A percentile compares a stretch with the other conserved stretches of the same genome.
These are phyloP conservation scores for Mastigias papua DNA, from an alignment of 30 jellyfish, hydroid and myxozoan species.

Conservation along the genomic window DNA sequence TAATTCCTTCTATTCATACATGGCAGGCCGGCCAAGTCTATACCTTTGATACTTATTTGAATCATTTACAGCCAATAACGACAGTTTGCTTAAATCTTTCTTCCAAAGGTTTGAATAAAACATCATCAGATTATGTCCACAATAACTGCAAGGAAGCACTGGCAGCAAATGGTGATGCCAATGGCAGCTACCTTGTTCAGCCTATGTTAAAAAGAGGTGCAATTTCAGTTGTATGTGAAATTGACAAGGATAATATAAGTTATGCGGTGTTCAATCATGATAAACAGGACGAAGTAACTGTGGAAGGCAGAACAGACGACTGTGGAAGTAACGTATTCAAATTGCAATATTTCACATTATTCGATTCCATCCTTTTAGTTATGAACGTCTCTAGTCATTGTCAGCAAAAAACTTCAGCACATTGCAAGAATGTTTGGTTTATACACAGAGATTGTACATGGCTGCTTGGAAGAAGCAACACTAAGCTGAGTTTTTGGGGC, in stretches of 20 bases:
- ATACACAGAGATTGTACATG: neutral
- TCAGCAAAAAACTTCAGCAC: slow-evolving; percentile 7
- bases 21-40: neutral
- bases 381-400: slow-evolving; percentile 21
- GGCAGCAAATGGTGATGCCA: slow-evolving; percentile 6
- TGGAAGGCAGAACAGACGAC: neutral
- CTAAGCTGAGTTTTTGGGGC: slow-evolving; percentile 29
- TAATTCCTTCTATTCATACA: no score
- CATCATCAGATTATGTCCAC: slow-evolving; percentile 5
- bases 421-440: slow-evolving; percentile 22
- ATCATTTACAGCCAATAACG: neutral
- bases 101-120: neutral
- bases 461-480: slow-evolving; percentile 11
- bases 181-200: neutral
- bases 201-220: slow-evolving; percentile 17
- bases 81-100: neutral
- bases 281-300: neutral
- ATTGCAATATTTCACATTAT: neutral
- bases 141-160: slow-evolving; percentile 3
- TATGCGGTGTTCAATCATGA: slow-evolving; percentile 19
- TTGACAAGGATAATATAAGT: neutral
- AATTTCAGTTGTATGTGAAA: neutral
- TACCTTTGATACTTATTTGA: neutral
- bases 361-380: slow-evolving; percentile 12
- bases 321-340: neutral